Conservation (phyloP, 1,140 invertebrate species). For the Tetragnatha versicolor region DNA sequence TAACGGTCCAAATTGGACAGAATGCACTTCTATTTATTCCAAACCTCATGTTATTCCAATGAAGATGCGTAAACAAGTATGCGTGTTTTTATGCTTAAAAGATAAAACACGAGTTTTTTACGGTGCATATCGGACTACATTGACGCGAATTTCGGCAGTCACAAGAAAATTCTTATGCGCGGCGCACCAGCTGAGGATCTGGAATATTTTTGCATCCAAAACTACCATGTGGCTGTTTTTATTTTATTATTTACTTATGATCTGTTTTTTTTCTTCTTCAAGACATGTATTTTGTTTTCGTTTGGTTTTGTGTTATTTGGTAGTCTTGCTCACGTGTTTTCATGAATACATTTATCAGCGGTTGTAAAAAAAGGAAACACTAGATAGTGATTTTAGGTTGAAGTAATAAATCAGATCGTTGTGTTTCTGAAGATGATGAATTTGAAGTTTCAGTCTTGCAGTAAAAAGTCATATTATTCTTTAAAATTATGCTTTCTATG, state of each 20-base stretch:
- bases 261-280: background rate
- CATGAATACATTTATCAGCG: constrained; percentile 9
- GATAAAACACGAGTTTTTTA: background rate
- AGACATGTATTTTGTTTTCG: no score
- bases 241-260: background rate
- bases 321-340: background rate
- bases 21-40: background rate
- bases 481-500: no score
- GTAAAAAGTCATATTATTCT: no score
- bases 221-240: constrained; percentile 2
- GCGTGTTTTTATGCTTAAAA: background rate
- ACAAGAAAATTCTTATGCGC: background rate
- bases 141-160: background rate
- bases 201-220: constrained; percentile 9
- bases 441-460: no score
- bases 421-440: no score
- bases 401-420: no score
- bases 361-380: no score
- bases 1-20: background rate
- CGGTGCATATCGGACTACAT: background rate
- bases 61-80: background rate
- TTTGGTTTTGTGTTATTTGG: no score
- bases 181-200: background rate
- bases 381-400: no score
- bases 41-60: constrained; percentile 14